Evolutionary conservation across 2,797 vertebrate genomes (phyloP).

Genomic region (Neosalanx taihuensis): DNA sequence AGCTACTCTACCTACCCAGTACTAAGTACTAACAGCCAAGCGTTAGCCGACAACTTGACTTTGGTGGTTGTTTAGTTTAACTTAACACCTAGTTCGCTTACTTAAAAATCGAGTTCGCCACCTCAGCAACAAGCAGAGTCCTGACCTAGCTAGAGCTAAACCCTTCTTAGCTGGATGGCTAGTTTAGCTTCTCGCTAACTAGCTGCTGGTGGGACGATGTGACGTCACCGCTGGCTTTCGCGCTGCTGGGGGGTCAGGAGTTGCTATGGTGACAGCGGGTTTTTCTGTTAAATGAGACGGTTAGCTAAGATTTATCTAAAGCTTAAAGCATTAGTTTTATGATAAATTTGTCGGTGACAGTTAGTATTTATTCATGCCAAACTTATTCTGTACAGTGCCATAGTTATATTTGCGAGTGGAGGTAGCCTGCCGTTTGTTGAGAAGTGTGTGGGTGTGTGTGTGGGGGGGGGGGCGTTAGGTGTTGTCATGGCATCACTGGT

Average conservation of each 20-base stretch:
- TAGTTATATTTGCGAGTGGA: not conserved
- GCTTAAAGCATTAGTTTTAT: not conserved
- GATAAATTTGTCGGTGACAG: not conserved
- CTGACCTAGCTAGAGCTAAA: too few relatives aligned
- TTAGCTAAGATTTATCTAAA: not conserved
- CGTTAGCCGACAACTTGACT: too few relatives aligned
- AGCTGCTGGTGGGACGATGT: not conserved
- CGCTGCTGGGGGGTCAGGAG: slow-evolving; percentile 24
- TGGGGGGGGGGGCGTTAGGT: not conserved
- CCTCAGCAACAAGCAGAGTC: not conserved
- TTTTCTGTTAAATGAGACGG: not conserved
- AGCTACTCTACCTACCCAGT: too few relatives aligned
- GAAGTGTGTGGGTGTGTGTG: too few relatives aligned
- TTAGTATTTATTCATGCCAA: not conserved
- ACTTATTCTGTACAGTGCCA: not conserved
- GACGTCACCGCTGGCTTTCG: not conserved
- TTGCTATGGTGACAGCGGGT: slow-evolving; percentile 54
- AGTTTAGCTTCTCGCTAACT: slow-evolving; percentile 13
- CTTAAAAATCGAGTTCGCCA: too few relatives aligned
- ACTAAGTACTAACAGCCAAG: too few relatives aligned
- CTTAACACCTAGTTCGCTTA: too few relatives aligned
- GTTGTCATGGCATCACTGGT: not conserved
- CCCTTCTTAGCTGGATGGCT: not conserved
- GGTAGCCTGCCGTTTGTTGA: not conserved
- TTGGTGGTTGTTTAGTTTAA: too few relatives aligned